These are phyloP conservation scores for Polypterus bichir DNA, from an alignment of 2,113 vertebrate genomes.

Conservation along the genomic window DNA sequence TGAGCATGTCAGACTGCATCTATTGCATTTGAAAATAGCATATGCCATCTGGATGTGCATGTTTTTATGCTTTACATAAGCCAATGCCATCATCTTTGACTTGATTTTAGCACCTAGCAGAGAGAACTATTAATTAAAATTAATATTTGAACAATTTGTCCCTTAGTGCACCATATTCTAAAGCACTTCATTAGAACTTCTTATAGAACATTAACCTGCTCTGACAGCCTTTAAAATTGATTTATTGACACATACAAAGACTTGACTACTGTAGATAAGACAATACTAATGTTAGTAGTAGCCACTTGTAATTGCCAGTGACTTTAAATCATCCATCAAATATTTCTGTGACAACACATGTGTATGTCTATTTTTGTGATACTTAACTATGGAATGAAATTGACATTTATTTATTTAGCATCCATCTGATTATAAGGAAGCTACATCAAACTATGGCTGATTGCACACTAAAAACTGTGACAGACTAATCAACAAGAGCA, in stretches of 20 bases:
- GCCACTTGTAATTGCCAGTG: background rate
- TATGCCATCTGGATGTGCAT: too few species aligned
- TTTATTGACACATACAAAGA: slow-evolving; percentile 9
- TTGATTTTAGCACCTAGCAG: too few species aligned
- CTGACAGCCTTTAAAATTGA: slow-evolving; percentile 4
- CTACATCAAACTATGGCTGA: too few species aligned
- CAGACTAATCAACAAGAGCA: too few species aligned
- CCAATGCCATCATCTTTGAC: too few species aligned
- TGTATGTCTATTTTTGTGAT: background rate
- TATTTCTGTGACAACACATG: background rate
- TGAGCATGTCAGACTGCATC: too few species aligned
- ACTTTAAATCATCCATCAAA: background rate
- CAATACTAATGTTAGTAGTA: background rate
- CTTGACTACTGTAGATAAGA: too few species aligned
- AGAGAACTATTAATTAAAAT: background rate
- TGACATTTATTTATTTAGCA: too few species aligned
- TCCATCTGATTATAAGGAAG: too few species aligned
- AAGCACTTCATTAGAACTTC: slow-evolving; percentile 8
- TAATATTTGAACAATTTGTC: slow-evolving; percentile 2
- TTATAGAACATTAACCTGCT: slow-evolving; percentile 5
- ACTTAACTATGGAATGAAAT: background rate
- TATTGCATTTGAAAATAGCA: too few species aligned
- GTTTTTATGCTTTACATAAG: too few species aligned
- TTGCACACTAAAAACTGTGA: too few species aligned
- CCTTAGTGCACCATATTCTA: background rate